Base-by-base conservation (phyloP, 2,113 vertebrate genomes). In the Petroica traversi region DNA sequence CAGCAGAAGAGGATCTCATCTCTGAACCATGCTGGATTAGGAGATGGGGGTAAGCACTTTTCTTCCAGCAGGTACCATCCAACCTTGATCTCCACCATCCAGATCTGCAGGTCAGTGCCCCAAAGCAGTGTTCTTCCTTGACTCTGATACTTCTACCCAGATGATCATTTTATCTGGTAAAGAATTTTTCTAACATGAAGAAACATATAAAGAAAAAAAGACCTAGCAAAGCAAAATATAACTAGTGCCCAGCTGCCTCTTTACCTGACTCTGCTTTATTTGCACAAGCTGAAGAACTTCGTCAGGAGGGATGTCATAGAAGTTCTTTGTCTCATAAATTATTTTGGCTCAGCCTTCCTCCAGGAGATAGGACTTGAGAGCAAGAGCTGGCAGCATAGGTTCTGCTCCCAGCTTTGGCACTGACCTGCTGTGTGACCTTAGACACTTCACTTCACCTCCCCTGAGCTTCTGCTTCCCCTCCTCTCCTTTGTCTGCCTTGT, bases 391-490 rank as follows among this genome's bases (percentile, higher is more conserved):
- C 92, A 95, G 85, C 63, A 28, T 81, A 85, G 83, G 63, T 94
- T 96, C 91, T 92, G 83, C 95, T 95, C 69, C 83, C 86, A 92
- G 92, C 94, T 95, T 94, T 96, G 95, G 92, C 90, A 95, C 93
- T 96, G 94, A 96, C 89, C 94, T 96, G 79, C 90, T 90, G 90
- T 0, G 1, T 96, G 93, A 96, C 95, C 95, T 97, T 93, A 90
- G 92, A 94, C 94, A 96, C 92, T 75, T 95, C 85, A 90, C 88
- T 92, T 93, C 93, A 96, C 88, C 93, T 96, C 95, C 95, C 49
- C 52, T 95, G 82, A 94, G 92, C 96, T 96, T 97, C 93, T 96
- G 94, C 96, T 96, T 97, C 90, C 85, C 82, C 88, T 95, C 82
- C 51, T 93, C 48, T 93, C 64, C 61, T 96, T 97, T 96, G 94